Base-by-base conservation (phyloP, 2,888 invertebrate genomes). In the Bombyx huttoni region DNA sequence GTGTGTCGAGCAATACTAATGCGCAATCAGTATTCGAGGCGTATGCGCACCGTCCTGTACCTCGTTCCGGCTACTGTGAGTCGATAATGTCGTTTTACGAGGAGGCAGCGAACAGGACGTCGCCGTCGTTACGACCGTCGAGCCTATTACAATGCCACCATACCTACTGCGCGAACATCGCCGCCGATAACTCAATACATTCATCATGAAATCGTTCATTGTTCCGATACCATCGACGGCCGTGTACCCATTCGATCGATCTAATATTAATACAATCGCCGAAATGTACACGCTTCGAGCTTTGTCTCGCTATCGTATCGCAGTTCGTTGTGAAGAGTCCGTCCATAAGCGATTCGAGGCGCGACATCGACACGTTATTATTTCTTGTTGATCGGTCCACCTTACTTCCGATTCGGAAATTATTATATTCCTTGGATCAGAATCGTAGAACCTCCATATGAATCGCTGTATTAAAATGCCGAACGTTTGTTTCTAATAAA, bases 11-110 rank as follows among this genome's bases (percentile, higher is more conserved):
- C 82, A 84, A 87, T 88, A 88, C 80, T 85, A 87, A 87, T 87
- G 81, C 75, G 81, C 78, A 80, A 87, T 87, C 86, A 87, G 80
- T 87, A 87, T 88, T 84, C 87, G 72, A 73, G 59, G 74, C 82
- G 79, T 75, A 78, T 64, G 71, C 78, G 72, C 86, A 85, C 67
- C 86, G 88, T 87, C 88, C 88, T 88, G 88, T 88, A 85, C 80
- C 75, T 78, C 86, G 88, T 88, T 88, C 88, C 88, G 88, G 88
- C 88, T 88, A 86, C 88, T 85, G 88, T 86, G 81, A 75, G 79
- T 88, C 85, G 85, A 85, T 88, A 86, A 82, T 87, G 87, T 87
- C 82, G 79, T 86, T 88, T 88, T 88, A 88, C 85, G 88, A 88
- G 77, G 80, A 75, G 83, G 78, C 72, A 73, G 79, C 81, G 82